Evolutionary conservation across 2,888 invertebrate species (phyloP), one percentile per base, ranked within the genome.

Genomic region (Noctua pronuba): DNA sequence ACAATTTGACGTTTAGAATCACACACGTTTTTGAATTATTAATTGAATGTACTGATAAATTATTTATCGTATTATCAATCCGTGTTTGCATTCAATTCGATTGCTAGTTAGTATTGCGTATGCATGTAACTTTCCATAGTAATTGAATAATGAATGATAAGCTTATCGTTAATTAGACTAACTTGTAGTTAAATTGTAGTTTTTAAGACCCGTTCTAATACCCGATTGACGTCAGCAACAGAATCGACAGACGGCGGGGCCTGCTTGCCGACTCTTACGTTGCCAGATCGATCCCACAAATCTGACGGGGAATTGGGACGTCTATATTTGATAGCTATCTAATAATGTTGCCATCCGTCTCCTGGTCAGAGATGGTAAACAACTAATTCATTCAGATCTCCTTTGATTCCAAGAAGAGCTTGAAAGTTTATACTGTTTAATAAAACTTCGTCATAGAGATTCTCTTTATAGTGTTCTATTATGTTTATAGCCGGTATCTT

Each of bases 121-220:
- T 69, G 69, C 76, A 73, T 82, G 82, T 58, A 52, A 70, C 55
- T 81, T 82, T 83, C 65, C 76, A 76, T 82, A 67, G 44, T 62
- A 38, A 76, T 75, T 71, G 21, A 68, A 68, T 60, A 71, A 67
- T 80, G 6, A 64, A 58, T 52, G 62, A 71, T 73, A 72, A 75
- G 55, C 31, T 35, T 38, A 74, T 68, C n/a, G 67, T 64, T 72
- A 35, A 71, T 71, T 71, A 60, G 52, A 66, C 38, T 38, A 38
- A 38, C 38, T 38, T 38, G 55, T 67, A 28, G 80, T 80, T 70
- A 70, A 73, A 66, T 84, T 55, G n/a, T 55, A 49, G 28, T 68
- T 81, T 68, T 62, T n/a, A 70, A 79, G 52, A 44, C 21, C 55
- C 16, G n/a, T 66, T 71, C 60, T 67, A n/a, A 83, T 62, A 70